These are phyloP conservation scores for Tetragonisca angustula DNA, from an alignment of 2,888 invertebrate species.

Conservation along the genomic window DNA sequence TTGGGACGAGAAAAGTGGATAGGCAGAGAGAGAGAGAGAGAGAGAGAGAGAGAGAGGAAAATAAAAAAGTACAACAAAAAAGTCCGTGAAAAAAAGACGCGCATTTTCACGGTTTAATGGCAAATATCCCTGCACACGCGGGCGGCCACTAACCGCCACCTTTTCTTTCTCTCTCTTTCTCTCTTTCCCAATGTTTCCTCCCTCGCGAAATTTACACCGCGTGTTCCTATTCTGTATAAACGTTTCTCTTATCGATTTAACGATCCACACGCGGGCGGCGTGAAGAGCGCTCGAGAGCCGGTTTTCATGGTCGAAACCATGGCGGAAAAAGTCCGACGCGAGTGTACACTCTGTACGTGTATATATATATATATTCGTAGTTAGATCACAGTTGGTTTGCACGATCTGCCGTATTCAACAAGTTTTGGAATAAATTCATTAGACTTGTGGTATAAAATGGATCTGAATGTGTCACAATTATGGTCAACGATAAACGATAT, in stretches of 20 bases:
- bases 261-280: background rate
- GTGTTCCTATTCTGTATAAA: background rate
- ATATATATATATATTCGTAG: no score
- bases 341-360: no score
- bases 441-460: no score
- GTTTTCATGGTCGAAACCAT: background rate
- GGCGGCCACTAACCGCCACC: background rate
- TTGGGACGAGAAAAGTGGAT: background rate
- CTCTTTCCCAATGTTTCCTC: background rate
- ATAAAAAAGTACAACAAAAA: no score
- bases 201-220: slow-evolving; percentile 4
- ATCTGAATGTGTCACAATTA: no score
- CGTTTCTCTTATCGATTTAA: background rate
- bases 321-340: background rate
- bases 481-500: no score
- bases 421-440: no score
- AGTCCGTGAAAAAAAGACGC: background rate
- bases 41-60: background rate
- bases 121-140: background rate
- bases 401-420: no score
- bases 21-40: background rate
- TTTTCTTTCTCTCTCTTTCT: background rate
- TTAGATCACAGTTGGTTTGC: no score
- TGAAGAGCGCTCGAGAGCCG: no score
- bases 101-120: slow-evolving; percentile 23